A percentile compares a stretch with the other conserved stretches of the same genome.
phyloP scores from a whole-genome alignment of 2,797 vertebrate genomes.

The Merluccius polli region DNA sequence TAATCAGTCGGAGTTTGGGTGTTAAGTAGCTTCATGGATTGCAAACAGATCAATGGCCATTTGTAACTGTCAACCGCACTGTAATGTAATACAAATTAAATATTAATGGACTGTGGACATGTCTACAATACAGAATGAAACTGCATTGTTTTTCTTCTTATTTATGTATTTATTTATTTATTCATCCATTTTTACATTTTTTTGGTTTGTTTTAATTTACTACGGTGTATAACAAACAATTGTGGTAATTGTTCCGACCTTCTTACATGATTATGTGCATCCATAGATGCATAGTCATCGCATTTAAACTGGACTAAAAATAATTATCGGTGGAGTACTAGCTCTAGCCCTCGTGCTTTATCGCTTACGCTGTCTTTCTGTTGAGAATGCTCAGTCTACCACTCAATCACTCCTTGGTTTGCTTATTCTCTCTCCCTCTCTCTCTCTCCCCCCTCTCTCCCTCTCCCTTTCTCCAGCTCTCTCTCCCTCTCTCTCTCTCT shows the following conservation, averaged over 20 bases:
- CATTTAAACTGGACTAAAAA: not conserved
- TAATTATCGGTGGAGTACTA: not conserved
- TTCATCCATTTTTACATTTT: not conserved
- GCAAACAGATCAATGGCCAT: not conserved
- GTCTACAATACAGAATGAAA: not conserved
- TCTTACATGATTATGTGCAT: not conserved
- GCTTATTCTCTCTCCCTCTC: too few species aligned
- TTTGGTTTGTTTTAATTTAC: not conserved
- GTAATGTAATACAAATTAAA: not conserved
- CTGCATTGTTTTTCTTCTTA: not conserved
- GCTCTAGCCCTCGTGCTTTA: not conserved
- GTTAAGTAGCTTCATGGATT: not conserved
- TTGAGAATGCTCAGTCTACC: not conserved
- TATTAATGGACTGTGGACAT: not conserved
- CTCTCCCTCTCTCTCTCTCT: slow-evolving; percentile 15
- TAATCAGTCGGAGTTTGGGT: not conserved
- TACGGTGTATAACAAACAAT: not conserved
- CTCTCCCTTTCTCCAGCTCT: not conserved
- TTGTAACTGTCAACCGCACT: not conserved
- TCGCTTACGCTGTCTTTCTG: not conserved
- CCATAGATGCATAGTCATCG: not conserved
- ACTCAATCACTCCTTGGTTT: not conserved
- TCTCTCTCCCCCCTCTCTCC: not conserved
- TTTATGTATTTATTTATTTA: not conserved
- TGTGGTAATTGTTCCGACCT: not conserved